Percentiles rank a stretch among this genome's conserved stretches.
phyloP scores from a whole-genome alignment of 2,888 invertebrate species.

The Amaurobius ferox region DNA sequence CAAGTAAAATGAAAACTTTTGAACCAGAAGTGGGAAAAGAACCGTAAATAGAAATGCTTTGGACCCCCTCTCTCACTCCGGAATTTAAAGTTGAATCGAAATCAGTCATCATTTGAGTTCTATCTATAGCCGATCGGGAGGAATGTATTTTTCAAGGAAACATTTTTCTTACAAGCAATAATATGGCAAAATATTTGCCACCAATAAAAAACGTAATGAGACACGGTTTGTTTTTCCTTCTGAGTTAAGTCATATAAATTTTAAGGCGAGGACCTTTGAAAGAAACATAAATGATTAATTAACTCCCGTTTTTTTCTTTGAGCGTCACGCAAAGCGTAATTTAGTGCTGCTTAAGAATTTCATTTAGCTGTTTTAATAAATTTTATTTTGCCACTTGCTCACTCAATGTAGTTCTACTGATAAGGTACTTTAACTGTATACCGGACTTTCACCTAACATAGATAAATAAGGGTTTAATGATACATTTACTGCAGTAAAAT shows the following conservation, averaged over 20 bases:
- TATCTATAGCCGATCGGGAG: too few relatives aligned
- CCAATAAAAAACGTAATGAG: too few relatives aligned
- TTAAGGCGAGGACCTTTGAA: slow-evolving; percentile 20
- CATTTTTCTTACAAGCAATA: too few relatives aligned
- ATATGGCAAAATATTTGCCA: too few relatives aligned
- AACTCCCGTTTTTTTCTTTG: slow-evolving; percentile 50
- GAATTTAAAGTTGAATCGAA: too few relatives aligned
- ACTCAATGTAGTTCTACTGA: too few relatives aligned
- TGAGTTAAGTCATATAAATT: slow-evolving; percentile 42
- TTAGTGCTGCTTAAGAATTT: slow-evolving; percentile 54
- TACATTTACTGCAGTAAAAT: neutral
- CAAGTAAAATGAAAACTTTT: too few relatives aligned
- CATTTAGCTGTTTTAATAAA: slow-evolving; percentile 37
- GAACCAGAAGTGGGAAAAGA: too few relatives aligned
- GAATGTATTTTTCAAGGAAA: too few relatives aligned
- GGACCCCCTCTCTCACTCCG: too few relatives aligned
- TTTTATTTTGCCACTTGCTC: slow-evolving; percentile 16
- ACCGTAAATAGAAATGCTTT: too few relatives aligned
- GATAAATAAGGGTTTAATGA: neutral
- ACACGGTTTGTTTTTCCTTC: slow-evolving; percentile 16
- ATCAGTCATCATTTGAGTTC: too few relatives aligned
- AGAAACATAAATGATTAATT: slow-evolving; percentile 67
- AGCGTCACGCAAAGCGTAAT: slow-evolving; percentile 23
- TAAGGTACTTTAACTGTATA: neutral
- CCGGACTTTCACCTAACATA: neutral